Conservation (phyloP, 2,113 vertebrate species). For the Pterocles gutturalis region DNA sequence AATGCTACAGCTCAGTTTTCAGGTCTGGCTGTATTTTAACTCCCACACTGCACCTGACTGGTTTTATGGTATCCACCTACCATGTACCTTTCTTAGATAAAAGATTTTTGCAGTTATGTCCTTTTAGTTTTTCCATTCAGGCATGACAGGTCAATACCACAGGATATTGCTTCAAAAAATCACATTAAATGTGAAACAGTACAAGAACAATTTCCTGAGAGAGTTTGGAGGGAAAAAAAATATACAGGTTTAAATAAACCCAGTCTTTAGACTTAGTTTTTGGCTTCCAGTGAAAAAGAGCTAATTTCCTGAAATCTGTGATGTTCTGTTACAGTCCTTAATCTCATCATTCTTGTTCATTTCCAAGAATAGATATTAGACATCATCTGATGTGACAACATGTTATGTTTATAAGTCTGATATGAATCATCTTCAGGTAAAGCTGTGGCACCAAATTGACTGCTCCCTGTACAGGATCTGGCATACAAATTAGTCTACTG, state of each 20-base stretch:
- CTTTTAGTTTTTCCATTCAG: slow-evolving; percentile 33
- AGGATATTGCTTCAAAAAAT: not conserved
- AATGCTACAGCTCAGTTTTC: not conserved
- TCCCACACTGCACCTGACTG: not conserved
- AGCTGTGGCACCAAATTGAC: slow-evolving; percentile 26
- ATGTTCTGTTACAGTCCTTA: slow-evolving; percentile 33
- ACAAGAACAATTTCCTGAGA: not conserved
- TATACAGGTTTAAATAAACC: not conserved
- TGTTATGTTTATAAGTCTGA: slow-evolving; percentile 20
- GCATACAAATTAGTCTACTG: not conserved
- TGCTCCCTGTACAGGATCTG: not conserved
- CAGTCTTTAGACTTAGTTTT: not conserved
- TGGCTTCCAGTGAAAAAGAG: slow-evolving; percentile 21
- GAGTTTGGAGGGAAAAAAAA: not conserved
- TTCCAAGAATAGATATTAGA: slow-evolving; percentile 53
- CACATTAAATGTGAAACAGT: not conserved
- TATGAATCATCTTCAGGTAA: slow-evolving; percentile 45
- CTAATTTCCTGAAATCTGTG: slow-evolving; percentile 33
- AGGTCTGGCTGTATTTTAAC: slow-evolving; percentile 12
- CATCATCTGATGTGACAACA: slow-evolving; percentile 41
- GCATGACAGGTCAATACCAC: not conserved
- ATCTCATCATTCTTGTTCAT: slow-evolving; percentile 28
- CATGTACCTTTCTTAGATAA: not conserved
- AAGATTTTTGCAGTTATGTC: not conserved
- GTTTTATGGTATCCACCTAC: not conserved